A percentile compares a stretch with the other conserved stretches of the same genome.
Conservation (phyloP, 1,140 invertebrate species). For the Drosophila santomea region DNA sequence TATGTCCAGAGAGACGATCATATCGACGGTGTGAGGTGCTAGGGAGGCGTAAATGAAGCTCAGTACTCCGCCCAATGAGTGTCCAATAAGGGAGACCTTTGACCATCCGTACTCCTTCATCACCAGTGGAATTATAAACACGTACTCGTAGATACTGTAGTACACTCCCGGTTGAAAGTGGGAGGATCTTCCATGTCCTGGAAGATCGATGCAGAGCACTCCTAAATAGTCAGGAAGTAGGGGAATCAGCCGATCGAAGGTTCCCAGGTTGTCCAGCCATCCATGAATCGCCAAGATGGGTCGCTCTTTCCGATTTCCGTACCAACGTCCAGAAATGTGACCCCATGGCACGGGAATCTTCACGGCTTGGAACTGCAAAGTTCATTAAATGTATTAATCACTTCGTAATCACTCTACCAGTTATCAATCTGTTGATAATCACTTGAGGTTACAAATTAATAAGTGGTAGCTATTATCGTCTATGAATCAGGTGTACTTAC, state of each 20-base stretch:
- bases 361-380: slow-evolving; percentile 86
- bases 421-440: neutral
- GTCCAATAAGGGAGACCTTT: slow-evolving; percentile 88
- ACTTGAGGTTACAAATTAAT: neutral
- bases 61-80: slow-evolving; percentile 88
- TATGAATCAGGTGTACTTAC: slow-evolving; percentile 36
- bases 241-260: slow-evolving; percentile 89
- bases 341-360: slow-evolving; percentile 88
- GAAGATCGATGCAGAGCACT: slow-evolving; percentile 89
- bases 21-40: slow-evolving; percentile 87
- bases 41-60: slow-evolving; percentile 86
- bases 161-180: slow-evolving; percentile 86
- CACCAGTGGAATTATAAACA: slow-evolving; percentile 86
- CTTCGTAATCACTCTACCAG: neutral
- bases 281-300: slow-evolving; percentile 90
- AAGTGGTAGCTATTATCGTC: neutral
- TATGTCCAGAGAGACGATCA: slow-evolving; percentile 87
- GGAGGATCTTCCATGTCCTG: slow-evolving; percentile 90
- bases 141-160: slow-evolving; percentile 86
- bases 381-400: neutral
- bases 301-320: slow-evolving; percentile 87
- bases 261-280: slow-evolving; percentile 90
- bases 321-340: slow-evolving; percentile 88
- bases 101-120: slow-evolving; percentile 88
- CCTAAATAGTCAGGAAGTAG: slow-evolving; percentile 86